These are phyloP conservation scores for Eupithecia dodoneata DNA, from an alignment of 2,888 invertebrate genomes.

Conservation along the genomic window DNA sequence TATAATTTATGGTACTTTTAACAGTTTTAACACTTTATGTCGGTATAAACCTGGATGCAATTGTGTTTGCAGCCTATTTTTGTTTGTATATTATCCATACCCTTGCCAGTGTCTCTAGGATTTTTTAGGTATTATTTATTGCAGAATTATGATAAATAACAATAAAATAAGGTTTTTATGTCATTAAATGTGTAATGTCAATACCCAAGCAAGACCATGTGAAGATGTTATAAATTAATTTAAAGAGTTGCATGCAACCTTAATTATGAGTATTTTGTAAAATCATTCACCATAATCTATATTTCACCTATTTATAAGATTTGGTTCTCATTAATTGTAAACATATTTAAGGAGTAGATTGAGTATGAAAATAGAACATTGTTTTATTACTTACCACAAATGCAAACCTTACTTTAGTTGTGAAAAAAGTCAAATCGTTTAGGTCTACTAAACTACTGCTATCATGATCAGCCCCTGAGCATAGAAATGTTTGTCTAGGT, in stretches of 20 bases:
- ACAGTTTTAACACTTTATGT: neutral
- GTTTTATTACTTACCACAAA: slow-evolving; percentile 41
- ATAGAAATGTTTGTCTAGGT: neutral
- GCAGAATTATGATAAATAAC: neutral
- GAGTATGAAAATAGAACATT: slow-evolving; percentile 51
- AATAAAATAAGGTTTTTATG: slow-evolving; percentile 1
- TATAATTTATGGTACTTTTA: neutral
- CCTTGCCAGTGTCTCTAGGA: neutral
- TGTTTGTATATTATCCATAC: neutral
- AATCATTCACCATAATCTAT: slow-evolving; percentile 34
- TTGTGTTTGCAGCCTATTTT: neutral
- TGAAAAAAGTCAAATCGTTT: neutral
- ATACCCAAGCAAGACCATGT: neutral
- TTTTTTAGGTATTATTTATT: neutral
- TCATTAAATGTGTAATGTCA: neutral
- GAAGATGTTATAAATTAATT: neutral
- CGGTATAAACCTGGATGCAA: neutral
- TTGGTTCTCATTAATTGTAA: slow-evolving; percentile 68
- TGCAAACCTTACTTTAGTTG: neutral
- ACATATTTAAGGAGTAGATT: slow-evolving; percentile 69
- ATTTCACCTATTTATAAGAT: slow-evolving; percentile 55
- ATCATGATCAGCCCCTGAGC: neutral
- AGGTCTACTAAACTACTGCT: neutral
- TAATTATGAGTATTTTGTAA: slow-evolving; percentile 20
- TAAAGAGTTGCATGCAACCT: neutral